phyloP scores from a whole-genome alignment of 1,140 invertebrate genomes.

The Drosophila serrata region DNA sequence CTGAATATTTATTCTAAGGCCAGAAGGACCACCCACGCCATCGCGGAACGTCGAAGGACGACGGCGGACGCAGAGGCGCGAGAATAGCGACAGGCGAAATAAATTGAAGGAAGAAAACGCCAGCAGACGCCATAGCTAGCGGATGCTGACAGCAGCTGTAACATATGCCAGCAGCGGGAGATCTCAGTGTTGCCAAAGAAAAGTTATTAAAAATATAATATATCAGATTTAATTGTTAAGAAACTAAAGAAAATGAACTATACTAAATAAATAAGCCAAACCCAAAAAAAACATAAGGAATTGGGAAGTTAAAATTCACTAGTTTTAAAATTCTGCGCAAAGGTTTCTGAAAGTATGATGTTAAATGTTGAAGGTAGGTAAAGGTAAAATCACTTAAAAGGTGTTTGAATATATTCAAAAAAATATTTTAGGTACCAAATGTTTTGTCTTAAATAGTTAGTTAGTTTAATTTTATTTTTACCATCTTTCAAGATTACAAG shows the following conservation, averaged over 20 bases:
- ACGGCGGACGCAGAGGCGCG: neutral
- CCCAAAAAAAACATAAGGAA: neutral
- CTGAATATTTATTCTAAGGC: constrained; percentile 76
- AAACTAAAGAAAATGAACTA: neutral
- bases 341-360: neutral
- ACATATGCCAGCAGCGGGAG: constrained; percentile 18
- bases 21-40: constrained; percentile 20
- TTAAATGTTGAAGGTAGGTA: neutral
- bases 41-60: neutral
- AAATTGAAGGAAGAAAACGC: constrained; percentile 66
- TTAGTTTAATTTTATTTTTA: too few species aligned
- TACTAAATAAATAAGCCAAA: neutral
- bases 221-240: neutral
- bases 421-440: too few species aligned
- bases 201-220: neutral
- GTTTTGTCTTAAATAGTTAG: too few species aligned
- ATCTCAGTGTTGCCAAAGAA: neutral
- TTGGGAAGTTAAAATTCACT: neutral
- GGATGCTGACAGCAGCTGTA: constrained; percentile 32
- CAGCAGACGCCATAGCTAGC: constrained; percentile 57
- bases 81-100: constrained; percentile 48
- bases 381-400: too few species aligned
- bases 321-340: neutral
- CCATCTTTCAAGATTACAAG: too few species aligned
- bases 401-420: too few species aligned